These are phyloP conservation scores for Penaeus vannamei DNA, from an alignment of 1,140 invertebrate genomes.

Conservation along the genomic window DNA sequence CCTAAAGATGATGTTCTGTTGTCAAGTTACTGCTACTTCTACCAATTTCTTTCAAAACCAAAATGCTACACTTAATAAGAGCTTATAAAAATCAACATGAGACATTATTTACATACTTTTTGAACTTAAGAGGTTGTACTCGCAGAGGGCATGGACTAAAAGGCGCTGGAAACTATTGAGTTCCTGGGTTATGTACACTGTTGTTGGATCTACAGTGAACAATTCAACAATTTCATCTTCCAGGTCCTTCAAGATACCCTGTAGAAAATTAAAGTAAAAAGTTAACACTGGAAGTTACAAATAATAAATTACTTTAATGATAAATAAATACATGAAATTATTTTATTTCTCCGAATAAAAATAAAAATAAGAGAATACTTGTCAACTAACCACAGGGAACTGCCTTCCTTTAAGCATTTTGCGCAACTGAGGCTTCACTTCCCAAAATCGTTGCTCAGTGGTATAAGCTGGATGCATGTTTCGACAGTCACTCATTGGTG, in stretches of 20 bases:
- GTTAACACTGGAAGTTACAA: not conserved
- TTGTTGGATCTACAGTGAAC: constrained; percentile 24
- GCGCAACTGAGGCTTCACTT: not conserved
- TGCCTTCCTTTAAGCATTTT: not conserved
- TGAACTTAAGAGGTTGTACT: constrained; percentile 49
- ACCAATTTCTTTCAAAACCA: not conserved
- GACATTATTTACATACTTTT: constrained; percentile 53
- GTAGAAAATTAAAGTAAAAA: not conserved
- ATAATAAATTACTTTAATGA: not conserved
- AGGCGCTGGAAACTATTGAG: constrained; percentile 49
- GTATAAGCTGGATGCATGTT: too few relatives aligned
- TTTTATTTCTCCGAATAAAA: not conserved
- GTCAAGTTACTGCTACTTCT: too few relatives aligned
- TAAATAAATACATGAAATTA: not conserved
- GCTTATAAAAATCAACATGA: not conserved
- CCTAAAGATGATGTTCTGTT: too few relatives aligned
- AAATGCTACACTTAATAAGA: not conserved
- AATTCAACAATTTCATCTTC: constrained; percentile 47
- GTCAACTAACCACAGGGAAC: not conserved
- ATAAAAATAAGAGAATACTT: not conserved
- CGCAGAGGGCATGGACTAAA: constrained; percentile 49
- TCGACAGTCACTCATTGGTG: too few relatives aligned
- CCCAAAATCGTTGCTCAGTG: too few relatives aligned
- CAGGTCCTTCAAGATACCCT: constrained; percentile 53
- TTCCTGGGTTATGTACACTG: constrained; percentile 51